Evolutionary conservation across 2,888 invertebrate species (phyloP), one percentile per base, ranked within the genome.

Genomic region (Eupithecia subfuscata): DNA sequence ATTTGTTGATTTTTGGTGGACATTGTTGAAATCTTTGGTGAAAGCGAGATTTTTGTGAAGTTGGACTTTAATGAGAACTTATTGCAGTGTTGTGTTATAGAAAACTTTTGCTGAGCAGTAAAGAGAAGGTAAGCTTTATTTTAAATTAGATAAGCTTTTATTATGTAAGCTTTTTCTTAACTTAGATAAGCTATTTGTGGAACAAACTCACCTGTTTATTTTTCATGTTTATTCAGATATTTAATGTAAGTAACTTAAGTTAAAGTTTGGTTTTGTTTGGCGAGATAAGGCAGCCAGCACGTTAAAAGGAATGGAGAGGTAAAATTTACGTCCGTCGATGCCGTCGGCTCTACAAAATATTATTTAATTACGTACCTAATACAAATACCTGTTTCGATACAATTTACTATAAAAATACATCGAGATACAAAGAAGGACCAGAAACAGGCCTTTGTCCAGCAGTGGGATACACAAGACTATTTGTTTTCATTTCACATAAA

Each of bases 11-110:
- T 82, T 22, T 84, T 84, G 87, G 85, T 83, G 83, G 81, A 45
- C 63, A 79, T 79, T 67, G 30, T 67, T 73, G 45, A 71, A 76
- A 22, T 81, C 72, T 75, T 81, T 80, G 81, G 85, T 88, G 86
- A 77, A 65, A 74, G 73, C 74, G 75, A 74, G 79, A 84, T 77
- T 80, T 75, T 79, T 83, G 89, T 91, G 88, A 84, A 86, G 83
- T 89, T 86, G 69, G 72, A 81, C 81, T 78, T 83, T 80, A 73
- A 87, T 86, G 84, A 82, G 73, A 83, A 80, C 70, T 77, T 78
- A n/a, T 43, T 78, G 22, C 74, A 78, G 91, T 89, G 89, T 79
- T 83, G 86, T 90, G 89, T 83, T 85, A 75, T 83, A 83, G 79
- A 76, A 82, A 83, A 84, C 77, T 81, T 83, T 79, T 70, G 68